Evolutionary conservation across 2,888 invertebrate genomes (phyloP).

Genomic region (Gibbula magus): DNA sequence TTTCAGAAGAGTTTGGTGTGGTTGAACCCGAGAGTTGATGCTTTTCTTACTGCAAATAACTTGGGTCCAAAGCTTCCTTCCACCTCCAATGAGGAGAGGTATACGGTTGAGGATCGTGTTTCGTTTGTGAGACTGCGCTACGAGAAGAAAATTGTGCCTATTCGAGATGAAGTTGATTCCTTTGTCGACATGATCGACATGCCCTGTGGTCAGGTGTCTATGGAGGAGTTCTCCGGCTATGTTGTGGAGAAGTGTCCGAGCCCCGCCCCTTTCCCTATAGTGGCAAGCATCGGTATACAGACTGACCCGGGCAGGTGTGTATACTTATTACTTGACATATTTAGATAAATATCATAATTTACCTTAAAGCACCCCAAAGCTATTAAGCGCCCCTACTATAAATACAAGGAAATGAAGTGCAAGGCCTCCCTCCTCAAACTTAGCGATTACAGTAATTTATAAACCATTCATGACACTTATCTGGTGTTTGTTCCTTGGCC

Average conservation of each 20-base stretch:
- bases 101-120: neutral
- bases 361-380: too few species aligned
- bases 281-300: neutral
- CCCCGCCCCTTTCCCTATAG: neutral
- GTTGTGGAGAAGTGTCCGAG: too few species aligned
- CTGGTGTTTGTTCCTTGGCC: too few species aligned
- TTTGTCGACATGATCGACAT: conserved; percentile 11
- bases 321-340: neutral
- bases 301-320: neutral
- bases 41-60: neutral
- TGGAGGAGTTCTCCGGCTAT: neutral
- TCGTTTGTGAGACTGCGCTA: neutral
- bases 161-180: neutral
- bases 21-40: neutral
- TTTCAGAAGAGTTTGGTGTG: neutral
- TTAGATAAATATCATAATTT: too few species aligned
- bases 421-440: too few species aligned
- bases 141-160: too few species aligned
- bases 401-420: too few species aligned
- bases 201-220: neutral
- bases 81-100: conserved; percentile 8
- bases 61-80: neutral
- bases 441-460: too few species aligned
- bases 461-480: too few species aligned
- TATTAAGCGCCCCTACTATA: too few species aligned